phyloP scores from a whole-genome alignment of 2,888 invertebrate genomes.

The Diaprepes abbreviatus region DNA sequence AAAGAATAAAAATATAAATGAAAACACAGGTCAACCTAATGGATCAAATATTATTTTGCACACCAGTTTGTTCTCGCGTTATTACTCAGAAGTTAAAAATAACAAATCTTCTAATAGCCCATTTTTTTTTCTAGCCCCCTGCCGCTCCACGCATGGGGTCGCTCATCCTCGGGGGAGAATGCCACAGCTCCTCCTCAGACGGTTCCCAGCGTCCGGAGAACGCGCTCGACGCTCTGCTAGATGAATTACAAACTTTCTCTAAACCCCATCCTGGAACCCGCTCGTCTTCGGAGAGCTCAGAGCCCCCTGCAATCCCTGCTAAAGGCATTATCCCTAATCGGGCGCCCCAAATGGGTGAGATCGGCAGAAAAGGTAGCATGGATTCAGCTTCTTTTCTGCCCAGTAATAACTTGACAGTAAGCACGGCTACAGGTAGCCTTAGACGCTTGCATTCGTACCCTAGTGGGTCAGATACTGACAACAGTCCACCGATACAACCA shows the following conservation, averaged over 20 bases:
- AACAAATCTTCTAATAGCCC: no score
- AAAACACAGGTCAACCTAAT: not conserved
- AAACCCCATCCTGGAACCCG: slow-evolving; percentile 71
- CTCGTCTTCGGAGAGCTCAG: slow-evolving; percentile 59
- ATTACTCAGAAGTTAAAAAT: no score
- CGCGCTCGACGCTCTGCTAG: slow-evolving; percentile 97
- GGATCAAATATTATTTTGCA: slow-evolving; percentile 8
- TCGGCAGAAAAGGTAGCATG: slow-evolving; percentile 71
- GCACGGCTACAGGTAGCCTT: slow-evolving; percentile 72
- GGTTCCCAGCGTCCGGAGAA: slow-evolving; percentile 85
- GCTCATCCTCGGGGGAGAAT: slow-evolving; percentile 72
- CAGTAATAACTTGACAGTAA: slow-evolving; percentile 65
- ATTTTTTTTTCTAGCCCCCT: slow-evolving; percentile 70
- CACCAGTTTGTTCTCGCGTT: not conserved
- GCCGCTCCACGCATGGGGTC: slow-evolving; percentile 74
- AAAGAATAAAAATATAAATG: no score
- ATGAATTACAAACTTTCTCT: slow-evolving; percentile 91
- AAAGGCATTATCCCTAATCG: slow-evolving; percentile 62
- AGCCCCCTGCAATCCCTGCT: slow-evolving; percentile 64
- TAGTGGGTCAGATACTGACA: slow-evolving; percentile 86
- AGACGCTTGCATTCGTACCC: slow-evolving; percentile 88
- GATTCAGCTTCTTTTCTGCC: slow-evolving; percentile 69
- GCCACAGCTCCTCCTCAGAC: slow-evolving; percentile 68
- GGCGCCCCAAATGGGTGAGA: slow-evolving; percentile 70
- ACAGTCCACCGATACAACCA: slow-evolving; percentile 81